These are phyloP conservation scores for Noctua pronuba DNA, from an alignment of 2,888 invertebrate genomes.

Conservation along the genomic window DNA sequence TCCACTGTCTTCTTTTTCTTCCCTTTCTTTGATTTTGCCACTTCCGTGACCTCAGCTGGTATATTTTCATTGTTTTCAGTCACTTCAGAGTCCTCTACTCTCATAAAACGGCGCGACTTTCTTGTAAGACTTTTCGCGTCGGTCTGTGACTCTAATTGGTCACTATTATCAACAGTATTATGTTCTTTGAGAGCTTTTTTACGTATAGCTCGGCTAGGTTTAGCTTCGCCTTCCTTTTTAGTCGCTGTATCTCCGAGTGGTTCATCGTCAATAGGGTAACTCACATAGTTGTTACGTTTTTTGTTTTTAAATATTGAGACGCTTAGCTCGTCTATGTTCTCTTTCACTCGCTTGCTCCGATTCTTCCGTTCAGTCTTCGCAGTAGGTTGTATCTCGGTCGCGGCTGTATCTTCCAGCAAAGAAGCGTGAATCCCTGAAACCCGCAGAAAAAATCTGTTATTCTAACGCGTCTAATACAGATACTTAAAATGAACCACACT, in stretches of 20 bases:
- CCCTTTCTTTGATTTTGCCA: conserved; percentile 70
- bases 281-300: conserved; percentile 81
- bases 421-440: conserved; percentile 82
- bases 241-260: conserved; percentile 41
- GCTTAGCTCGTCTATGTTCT: conserved; percentile 69
- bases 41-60: conserved; percentile 35
- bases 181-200: conserved; percentile 77
- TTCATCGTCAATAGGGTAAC: conserved; percentile 79
- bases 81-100: conserved; percentile 70
- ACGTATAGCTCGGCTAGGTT: conserved; percentile 65
- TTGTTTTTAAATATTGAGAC: conserved; percentile 68
- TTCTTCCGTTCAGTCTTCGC: conserved; percentile 77
- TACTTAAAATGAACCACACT: not conserved
- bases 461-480: conserved; percentile 1
- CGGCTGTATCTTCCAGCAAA: conserved; percentile 66
- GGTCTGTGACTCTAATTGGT: conserved; percentile 52
- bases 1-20: conserved; percentile 67
- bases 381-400: conserved; percentile 59
- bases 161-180: conserved; percentile 61
- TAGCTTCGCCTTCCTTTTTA: conserved; percentile 55
- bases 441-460: conserved; percentile 1
- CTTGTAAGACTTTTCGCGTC: conserved; percentile 66
- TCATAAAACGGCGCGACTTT: conserved; percentile 69
- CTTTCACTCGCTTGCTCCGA: conserved; percentile 76
- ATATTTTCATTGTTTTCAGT: conserved; percentile 57